These are phyloP conservation scores for Sardina pilchardus DNA, from an alignment of 2,113 vertebrate genomes.

Conservation along the genomic window DNA sequence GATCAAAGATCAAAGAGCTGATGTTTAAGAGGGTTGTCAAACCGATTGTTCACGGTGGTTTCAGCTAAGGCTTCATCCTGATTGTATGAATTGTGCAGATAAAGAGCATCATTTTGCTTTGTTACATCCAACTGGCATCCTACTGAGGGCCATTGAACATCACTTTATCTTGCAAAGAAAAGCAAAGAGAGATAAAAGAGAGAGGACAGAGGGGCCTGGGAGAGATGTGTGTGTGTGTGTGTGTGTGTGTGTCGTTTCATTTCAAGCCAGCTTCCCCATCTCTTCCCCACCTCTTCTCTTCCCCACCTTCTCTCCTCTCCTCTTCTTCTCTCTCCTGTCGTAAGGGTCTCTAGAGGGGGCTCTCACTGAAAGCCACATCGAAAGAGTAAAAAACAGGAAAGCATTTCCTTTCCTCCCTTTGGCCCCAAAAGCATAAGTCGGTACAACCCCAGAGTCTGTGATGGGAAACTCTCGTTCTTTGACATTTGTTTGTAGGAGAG, in stretches of 20 bases:
- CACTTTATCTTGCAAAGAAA: conserved; percentile 14
- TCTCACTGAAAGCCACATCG: neutral
- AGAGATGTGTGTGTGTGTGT: neutral
- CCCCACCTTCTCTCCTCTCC: neutral
- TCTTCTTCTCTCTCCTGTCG: neutral
- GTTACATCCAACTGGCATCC: neutral
- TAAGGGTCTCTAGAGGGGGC: conserved; percentile 8
- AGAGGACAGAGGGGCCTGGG: neutral
- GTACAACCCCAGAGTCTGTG: neutral
- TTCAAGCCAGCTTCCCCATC: neutral
- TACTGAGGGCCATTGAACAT: conserved; percentile 31
- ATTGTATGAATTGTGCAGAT: neutral
- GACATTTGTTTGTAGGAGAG: neutral
- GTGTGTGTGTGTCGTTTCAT: conserved; percentile 31
- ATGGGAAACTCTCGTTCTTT: conserved; percentile 1
- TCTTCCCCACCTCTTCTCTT: neutral
- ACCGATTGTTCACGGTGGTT: conserved; percentile 39
- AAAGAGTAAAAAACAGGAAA: neutral
- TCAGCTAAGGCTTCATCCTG: conserved; percentile 9
- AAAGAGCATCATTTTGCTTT: neutral
- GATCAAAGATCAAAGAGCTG: conserved; percentile 39
- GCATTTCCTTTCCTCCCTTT: neutral
- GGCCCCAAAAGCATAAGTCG: neutral
- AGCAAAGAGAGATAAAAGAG: conserved; percentile 8
- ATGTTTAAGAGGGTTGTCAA: conserved; percentile 33